A percentile compares a stretch with the other conserved stretches of the same genome.
These are phyloP conservation scores for Sebastes oblongus DNA, from an alignment of 2,797 vertebrate genomes.

Conservation along the genomic window DNA sequence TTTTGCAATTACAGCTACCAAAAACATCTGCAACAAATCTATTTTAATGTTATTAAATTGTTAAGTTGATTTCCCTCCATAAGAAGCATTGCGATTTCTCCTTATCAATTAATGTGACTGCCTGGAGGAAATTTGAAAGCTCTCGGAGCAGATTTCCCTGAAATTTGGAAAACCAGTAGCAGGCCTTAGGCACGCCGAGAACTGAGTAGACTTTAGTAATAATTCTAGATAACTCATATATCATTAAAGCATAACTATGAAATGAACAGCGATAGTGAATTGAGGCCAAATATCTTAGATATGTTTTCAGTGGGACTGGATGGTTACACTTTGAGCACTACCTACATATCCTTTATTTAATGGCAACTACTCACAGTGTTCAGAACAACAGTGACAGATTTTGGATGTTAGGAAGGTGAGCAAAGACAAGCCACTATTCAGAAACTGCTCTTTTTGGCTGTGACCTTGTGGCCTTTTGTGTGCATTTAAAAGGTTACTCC, in stretches of 20 bases:
- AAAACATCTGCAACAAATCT: not conserved
- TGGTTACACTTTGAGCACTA: not conserved
- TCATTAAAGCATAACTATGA: not conserved
- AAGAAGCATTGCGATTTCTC: not conserved
- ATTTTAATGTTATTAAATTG: not conserved
- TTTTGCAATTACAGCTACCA: not conserved
- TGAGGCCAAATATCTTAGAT: not conserved
- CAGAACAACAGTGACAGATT: not conserved
- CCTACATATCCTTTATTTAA: not conserved
- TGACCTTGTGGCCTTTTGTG: slow-evolving; percentile 9
- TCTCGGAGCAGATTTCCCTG: not conserved
- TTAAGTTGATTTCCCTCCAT: not conserved
- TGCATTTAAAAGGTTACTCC: slow-evolving; percentile 18
- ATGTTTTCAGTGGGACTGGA: not conserved
- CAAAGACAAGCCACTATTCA: not conserved
- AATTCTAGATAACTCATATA: not conserved
- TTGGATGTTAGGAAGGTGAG: not conserved
- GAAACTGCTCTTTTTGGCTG: not conserved
- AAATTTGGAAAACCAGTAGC: not conserved
- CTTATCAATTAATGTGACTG: not conserved
- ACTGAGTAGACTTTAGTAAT: not conserved
- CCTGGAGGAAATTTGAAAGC: not conserved
- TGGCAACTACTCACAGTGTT: not conserved
- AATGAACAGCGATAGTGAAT: not conserved
- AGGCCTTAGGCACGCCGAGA: not conserved